Base-by-base conservation (phyloP, 1,140 invertebrate genomes). In the Episyrphus balteatus region DNA sequence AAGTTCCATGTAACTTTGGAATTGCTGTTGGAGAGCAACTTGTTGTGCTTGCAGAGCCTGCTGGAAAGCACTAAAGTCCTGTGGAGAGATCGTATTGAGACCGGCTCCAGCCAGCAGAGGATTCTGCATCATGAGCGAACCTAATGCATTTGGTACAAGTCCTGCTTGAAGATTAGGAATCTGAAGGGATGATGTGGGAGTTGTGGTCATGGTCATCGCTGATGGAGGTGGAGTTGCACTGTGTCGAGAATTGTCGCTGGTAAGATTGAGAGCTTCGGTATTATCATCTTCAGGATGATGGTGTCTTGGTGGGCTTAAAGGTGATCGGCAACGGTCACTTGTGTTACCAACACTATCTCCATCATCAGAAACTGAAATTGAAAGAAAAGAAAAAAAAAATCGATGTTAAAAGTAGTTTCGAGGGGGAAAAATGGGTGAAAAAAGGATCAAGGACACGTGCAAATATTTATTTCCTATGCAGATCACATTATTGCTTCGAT, bases 171-270 rank as follows among this genome's bases (percentile, higher is more conserved):
- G 38, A 39, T 15, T 43, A 5, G 15, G 13, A 44, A 44, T 33
- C 32, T 44, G 34, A 5, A 36, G 12, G 12, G 34, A 36, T 5
- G 34, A n/a, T 6, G 34, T 36, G 5, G 32, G 50, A 10, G 42
- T 30, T 9, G 49, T 19, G 8, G 13, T 18, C 5, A 30, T 15
- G 1, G 40, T 40, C 11, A 46, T 46, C 1, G 43, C 30, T 8
- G 59, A 61, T 8, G 60, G 59, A 6, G 60, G 61, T 33, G 65
- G 62, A 6, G 62, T 55, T 46, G 7, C 26, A 26, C 58, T 66
- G 51, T 66, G 62, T 2, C 62, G 57, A n/a, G 60, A 62, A 30
- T 61, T 66, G 36, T 66, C 62, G 46, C 60, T 66, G 41, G 62
- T 66, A 26, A 66, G 32, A 42, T 66, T 66, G n/a, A 66, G 32